A percentile compares a stretch with the other conserved stretches of the same genome.
Evolutionary conservation across 2,113 vertebrate species (phyloP).

Genomic region (Eidolon helvum): DNA sequence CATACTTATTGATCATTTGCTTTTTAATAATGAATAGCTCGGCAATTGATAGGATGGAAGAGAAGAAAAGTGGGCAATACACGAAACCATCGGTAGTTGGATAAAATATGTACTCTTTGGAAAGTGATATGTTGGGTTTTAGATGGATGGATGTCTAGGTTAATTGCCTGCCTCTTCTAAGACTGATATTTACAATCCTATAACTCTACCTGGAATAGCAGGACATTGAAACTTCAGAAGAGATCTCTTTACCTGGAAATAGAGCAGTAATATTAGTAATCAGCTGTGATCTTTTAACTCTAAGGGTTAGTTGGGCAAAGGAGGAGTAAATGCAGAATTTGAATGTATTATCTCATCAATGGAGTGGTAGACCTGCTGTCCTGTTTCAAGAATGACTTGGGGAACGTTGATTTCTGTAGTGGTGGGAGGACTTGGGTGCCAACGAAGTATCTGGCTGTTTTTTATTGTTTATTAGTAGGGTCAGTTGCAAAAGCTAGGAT

Average conservation of each 20-base stretch:
- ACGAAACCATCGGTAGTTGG: not conserved
- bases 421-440: not conserved
- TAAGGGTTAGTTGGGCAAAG: not conserved
- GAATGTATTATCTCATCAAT: not conserved
- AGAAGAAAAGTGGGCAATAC: not conserved
- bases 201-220: not conserved
- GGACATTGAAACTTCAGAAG: not conserved
- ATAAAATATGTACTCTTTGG: not conserved
- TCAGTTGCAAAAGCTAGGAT: not conserved
- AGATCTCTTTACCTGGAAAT: not conserved
- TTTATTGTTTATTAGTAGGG: not conserved
- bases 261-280: not conserved
- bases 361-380: not conserved
- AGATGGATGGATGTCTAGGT: not conserved
- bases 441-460: not conserved
- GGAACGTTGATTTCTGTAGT: not conserved
- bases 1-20: not conserved
- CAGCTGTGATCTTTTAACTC: not conserved
- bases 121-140: not conserved
- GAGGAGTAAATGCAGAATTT: not conserved
- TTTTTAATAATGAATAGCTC: constrained; percentile 13
- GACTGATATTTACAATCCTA: not conserved
- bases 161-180: not conserved
- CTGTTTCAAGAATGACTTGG: constrained; percentile 13
- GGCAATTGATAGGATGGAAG: not conserved